Evolutionary conservation across 2,888 invertebrate genomes (phyloP), one percentile per base, ranked within the genome.

Genomic region (Tipula lateralis): DNA sequence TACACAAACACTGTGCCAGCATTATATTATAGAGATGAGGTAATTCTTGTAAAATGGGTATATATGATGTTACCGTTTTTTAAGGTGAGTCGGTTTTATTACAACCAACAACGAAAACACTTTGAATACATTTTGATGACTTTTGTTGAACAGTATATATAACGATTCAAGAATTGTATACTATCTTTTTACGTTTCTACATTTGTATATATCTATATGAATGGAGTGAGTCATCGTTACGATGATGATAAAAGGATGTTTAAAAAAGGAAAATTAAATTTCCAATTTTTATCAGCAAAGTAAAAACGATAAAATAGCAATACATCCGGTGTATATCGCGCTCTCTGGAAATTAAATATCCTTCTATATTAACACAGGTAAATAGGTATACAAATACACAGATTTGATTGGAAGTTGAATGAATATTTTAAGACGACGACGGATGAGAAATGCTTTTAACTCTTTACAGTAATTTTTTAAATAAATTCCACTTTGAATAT

Each of bases 51-150:
- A 66, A 24, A 66, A 66, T 66, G 66, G 66, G 66, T 66, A 66
- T 66, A 66, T 36, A 44, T 44, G 19, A 66, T 66, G 66, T 66
- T 66, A 24, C 24, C 66, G 7, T 24, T 66, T 66, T 66, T 66
- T 66, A 66, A 66, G 66, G 66, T 66, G 66, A 66, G 66, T 24
- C 66, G 24, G 5, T 66, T 66, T 66, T 66, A 66, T 66, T 19
- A 66, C 66, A 66, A 66, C 66, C 6, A 50, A 50, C 50, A 19
- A 19, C 19, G 19, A 50, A 50, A 66, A 24, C 24, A 9, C 66
- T 19, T 66, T 66, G 66, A 66, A 66, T 66, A 66, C 66, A 66
- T 66, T 66, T 66, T 66, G 66, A 66, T 66, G 24, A 66, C 66
- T 66, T 66, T 24, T 66, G 3, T 66, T 66, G 66, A 9, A 66